phyloP scores from a whole-genome alignment of 2,888 invertebrate genomes.

The Eupithecia insigniata region DNA sequence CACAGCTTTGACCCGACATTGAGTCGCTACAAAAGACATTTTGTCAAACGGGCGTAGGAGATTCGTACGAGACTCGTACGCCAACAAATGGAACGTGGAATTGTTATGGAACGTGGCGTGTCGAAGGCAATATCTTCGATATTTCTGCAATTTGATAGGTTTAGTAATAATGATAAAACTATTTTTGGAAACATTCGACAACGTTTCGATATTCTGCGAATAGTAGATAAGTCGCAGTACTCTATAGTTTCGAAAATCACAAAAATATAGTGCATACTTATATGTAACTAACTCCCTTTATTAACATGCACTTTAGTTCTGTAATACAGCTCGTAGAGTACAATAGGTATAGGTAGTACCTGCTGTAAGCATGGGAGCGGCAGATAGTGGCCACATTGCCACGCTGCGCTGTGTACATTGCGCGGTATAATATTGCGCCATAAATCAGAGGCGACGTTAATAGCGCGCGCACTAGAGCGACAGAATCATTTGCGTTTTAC shows the following conservation, averaged over 20 bases:
- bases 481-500: conserved; percentile 24
- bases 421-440: conserved; percentile 18
- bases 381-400: not conserved
- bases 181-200: not conserved
- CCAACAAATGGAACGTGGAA: too few species aligned
- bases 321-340: not conserved
- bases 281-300: not conserved
- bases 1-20: too few species aligned
- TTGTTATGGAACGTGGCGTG: too few species aligned
- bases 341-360: not conserved
- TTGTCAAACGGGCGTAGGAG: too few species aligned
- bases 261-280: not conserved
- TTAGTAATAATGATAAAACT: not conserved
- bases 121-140: not conserved
- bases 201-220: not conserved
- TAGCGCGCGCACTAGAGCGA: conserved; percentile 15
- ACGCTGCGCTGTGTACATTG: not conserved
- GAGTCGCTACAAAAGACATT: too few species aligned
- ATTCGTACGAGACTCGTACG: too few species aligned
- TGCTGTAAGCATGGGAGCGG: not conserved
- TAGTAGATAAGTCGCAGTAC: not conserved
- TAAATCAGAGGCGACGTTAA: conserved; percentile 28
- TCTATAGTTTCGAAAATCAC: not conserved
- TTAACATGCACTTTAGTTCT: not conserved
- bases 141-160: not conserved